Conservation (phyloP, 2,113 vertebrate species). For the Dermatemys mawii region DNA sequence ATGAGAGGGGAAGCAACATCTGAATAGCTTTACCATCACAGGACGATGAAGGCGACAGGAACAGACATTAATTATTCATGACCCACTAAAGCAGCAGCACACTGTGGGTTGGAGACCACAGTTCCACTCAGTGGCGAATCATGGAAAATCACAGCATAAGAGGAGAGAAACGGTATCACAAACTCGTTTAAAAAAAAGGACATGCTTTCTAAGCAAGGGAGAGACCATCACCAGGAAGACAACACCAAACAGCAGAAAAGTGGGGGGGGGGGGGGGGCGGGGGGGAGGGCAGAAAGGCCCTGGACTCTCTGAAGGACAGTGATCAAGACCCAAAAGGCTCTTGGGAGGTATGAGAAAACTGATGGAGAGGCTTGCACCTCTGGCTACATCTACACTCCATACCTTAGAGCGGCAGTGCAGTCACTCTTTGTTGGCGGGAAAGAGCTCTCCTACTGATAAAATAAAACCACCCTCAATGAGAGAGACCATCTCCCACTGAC, state of each 20-base stretch:
- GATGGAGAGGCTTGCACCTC: neutral
- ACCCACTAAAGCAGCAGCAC: rapidly evolving
- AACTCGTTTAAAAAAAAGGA: neutral
- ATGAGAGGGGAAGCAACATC: neutral
- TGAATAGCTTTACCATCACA: neutral
- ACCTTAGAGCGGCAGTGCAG: too few relatives aligned
- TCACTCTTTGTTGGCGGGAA: too few relatives aligned
- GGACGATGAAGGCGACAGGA: neutral
- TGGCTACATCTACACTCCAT: too few relatives aligned
- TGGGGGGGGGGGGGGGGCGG: too few relatives aligned
- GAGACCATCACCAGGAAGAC: neutral
- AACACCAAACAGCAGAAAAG: neutral
- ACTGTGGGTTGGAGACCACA: rapidly evolving
- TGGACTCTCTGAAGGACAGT: neutral
- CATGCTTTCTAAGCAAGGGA: neutral
- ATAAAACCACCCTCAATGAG: too few relatives aligned
- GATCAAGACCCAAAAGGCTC: neutral
- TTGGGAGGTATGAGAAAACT: neutral
- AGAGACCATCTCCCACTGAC: too few relatives aligned
- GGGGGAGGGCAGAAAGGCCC: too few relatives aligned
- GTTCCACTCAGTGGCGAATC: neutral
- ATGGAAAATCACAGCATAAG: neutral
- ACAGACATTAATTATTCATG: neutral
- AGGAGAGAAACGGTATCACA: neutral
- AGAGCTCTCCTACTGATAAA: too few relatives aligned